Evolutionary conservation across 2,113 vertebrate genomes (phyloP), one percentile per base, ranked within the genome.

Genomic region (Pogona vitticeps): DNA sequence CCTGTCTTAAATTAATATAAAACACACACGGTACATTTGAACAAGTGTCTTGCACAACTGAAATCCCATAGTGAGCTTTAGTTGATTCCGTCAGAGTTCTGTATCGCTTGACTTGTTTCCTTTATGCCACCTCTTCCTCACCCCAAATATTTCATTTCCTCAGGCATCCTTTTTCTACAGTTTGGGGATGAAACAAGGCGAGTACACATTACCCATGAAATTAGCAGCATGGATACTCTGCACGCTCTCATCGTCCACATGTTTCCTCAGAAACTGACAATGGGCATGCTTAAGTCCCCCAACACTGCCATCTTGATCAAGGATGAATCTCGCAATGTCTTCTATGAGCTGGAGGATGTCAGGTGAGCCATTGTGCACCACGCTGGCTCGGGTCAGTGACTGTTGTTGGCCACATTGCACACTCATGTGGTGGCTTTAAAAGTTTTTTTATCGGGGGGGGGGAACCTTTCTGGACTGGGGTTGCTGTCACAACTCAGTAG

Each of bases 261-360:
- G 98, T 99, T 99, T 96, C 98, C 98, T 67, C 99, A 99, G 96
- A 99, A 99, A 96, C 96, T 99, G 93, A 99, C 99, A 36, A 98
- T 98, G 89, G 98, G 98, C 71, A 99, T 99, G 99, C 97, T 99
- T 23, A 99, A 99, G 91, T 99, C 98, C 2, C 97, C 98, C 93
- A 99, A 99, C 96, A 99, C 98, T 0, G 99, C 98, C 94, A 99
- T 99, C 96, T 95, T 99, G 94, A 99, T 99, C 97, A 99, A 99
- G 92, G 99, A 99, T 12, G 99, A 99, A 95, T 97, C 98, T 0
- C 97, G 99, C 2, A 99, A 99, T 1, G 98, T 99, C 92, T 99
- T 99, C 97, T 99, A 99, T 2, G 98, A 99, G 94, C 97, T 99
- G 88, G 99, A 99, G 96, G 99, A 99, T 0, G 98, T 99, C 87